Conservation (phyloP, 2,113 vertebrate species). For the Percopsis transmontana region DNA sequence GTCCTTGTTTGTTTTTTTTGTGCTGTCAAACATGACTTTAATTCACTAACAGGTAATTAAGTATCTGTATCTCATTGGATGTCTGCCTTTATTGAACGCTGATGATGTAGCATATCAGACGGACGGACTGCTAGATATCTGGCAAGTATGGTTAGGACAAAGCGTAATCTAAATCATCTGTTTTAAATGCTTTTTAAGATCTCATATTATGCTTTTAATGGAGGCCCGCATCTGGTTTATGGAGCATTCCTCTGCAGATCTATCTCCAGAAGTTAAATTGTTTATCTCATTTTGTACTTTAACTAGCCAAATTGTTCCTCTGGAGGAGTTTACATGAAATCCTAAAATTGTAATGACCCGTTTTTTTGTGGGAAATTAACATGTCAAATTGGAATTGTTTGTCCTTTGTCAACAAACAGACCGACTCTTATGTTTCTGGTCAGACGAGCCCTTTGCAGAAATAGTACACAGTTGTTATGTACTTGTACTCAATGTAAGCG, state of each 20-base stretch:
- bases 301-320: conserved; percentile 44
- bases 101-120: conserved; percentile 1
- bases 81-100: conserved; percentile 8
- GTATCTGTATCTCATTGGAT: not conserved
- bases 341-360: conserved; percentile 42
- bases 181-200: conserved; percentile 15
- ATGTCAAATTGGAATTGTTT: not conserved
- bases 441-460: conserved; percentile 17
- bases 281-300: conserved; percentile 18
- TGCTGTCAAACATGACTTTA: conserved; percentile 12
- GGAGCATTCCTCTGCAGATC: conserved; percentile 1
- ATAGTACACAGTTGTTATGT: conserved; percentile 31
- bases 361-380: conserved; percentile 16
- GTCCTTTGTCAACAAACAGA: conserved; percentile 6
- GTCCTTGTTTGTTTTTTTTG: not conserved
- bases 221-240: conserved; percentile 12
- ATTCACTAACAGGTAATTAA: conserved; percentile 1
- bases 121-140: conserved; percentile 17
- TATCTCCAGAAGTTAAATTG: conserved; percentile 1
- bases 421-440: conserved; percentile 22
- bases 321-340: conserved; percentile 40
- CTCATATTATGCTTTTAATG: conserved; percentile 21
- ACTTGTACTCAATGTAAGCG: conserved; percentile 73
- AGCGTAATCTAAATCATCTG: conserved; percentile 6
- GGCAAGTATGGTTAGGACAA: conserved; percentile 6